phyloP scores from a whole-genome alignment of 2,797 vertebrate species.

The Amazonetta brasiliensis region DNA sequence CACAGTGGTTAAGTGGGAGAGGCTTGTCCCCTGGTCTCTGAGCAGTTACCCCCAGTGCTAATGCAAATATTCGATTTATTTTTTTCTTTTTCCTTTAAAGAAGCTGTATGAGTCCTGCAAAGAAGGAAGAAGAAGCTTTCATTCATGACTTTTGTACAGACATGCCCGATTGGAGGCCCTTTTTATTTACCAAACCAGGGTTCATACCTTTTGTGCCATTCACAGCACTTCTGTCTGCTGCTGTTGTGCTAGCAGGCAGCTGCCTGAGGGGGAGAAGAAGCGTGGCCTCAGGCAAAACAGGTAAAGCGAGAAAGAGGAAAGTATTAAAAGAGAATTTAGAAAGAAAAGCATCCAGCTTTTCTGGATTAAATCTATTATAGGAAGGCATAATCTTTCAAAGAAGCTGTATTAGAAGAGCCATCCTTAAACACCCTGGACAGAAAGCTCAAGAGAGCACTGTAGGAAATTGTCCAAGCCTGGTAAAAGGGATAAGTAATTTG shows the following conservation, averaged over 20 bases:
- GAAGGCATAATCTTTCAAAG: background rate
- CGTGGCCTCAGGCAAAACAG: background rate
- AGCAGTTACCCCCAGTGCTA: background rate
- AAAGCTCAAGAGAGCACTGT: background rate
- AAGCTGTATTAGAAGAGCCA: background rate
- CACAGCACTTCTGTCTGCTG: background rate
- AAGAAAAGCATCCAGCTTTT: background rate
- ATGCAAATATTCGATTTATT: background rate
- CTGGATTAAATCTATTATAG: background rate
- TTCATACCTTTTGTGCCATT: background rate
- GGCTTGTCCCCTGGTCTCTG: background rate
- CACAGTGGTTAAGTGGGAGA: background rate
- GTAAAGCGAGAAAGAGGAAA: background rate
- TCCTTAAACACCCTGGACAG: background rate
- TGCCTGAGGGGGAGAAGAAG: background rate
- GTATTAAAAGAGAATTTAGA: background rate
- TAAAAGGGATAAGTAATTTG: constrained; percentile 34
- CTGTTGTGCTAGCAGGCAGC: background rate
- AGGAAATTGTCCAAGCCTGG: background rate
- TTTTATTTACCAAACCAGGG: background rate
- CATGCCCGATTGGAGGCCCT: background rate
- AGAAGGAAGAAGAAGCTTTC: background rate
- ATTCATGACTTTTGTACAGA: background rate
- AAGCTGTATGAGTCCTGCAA: background rate
- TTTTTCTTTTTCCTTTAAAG: background rate